Base-by-base conservation (phyloP, 2,113 vertebrate species). In the Phylloscopus whistleri region DNA sequence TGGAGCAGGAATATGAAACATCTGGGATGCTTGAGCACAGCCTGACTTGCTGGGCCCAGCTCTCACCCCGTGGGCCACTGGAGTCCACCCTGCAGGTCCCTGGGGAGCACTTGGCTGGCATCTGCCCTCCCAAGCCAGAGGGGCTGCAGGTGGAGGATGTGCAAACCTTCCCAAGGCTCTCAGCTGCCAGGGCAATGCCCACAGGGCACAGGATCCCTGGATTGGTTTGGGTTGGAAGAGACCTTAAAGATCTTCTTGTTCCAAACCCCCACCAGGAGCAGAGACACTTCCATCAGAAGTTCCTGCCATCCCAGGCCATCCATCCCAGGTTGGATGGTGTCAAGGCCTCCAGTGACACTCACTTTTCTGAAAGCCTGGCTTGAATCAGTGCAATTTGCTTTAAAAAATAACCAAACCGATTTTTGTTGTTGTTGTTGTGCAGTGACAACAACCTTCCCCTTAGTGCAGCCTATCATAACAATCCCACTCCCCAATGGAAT, bases 401-500 rank as follows among this genome's bases (percentile, higher is more conserved):
- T 12, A 60, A 67, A 30, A 49, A 46, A 6, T 6, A 31, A 27
- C 21, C 10, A 31, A 66, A 22, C 1, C 2, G 6, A 7, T 43
- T 30, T 27, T 59, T 58, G 41, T 44, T 30, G 33, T 19, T 30
- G 20, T 31, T 22, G n/a, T 27, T 24, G 17, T 13, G 30, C 26
- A 28, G 59, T 39, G 59, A 58, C 59, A 55, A 17, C 4, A 30
- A 9, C 8, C 24, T 18, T 11, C 10, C 16, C 0, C 0, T 14
- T 19, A 16, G 24, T 5, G 52, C 52, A 59, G 33, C 6, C 26
- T 46, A 37, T 4, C 30, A 41, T 0, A 1, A 28, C 26, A 59
- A 26, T 9, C 5, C 53, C 35, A 2, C 23, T 37, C n/a, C 31
- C 0, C 0, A 0, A 15, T 13, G 59, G 9, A 28, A 13, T 44